Base-by-base conservation (phyloP, 2,797 vertebrate genomes). In the Malacoctenus gilli region DNA sequence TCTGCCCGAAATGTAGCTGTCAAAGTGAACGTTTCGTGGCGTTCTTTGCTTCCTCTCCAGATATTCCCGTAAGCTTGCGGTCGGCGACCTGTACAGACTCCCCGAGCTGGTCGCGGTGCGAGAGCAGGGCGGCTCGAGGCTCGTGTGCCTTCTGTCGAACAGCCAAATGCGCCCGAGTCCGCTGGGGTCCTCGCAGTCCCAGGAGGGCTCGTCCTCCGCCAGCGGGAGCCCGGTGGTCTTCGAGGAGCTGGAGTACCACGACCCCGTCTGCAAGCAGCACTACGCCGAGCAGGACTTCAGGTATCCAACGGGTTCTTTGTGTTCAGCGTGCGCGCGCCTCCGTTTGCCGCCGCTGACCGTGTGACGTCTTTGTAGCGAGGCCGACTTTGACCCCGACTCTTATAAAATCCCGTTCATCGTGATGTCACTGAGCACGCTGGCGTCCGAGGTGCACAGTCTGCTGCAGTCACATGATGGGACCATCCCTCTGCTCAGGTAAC, bases 181-280 rank as follows among this genome's bases (percentile, higher is more conserved):
- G 0, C 34, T 99, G 75, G 94, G 96, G 3, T 98, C 96, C 2
- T 96, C 95, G 1, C 95, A 95, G 77, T 97, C 95, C 0, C 95
- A 94, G 0, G 95, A 98, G 0, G 90, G 94, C 54, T 97, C 94
- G 30, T 98, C 96, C 3, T 96, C 95, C 1, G 68, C 94, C 0
- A 96, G 94, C 16, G 93, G 94, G 56, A 99, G 96, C 59, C 96
- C 97, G 0, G 93, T 99, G 58, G 92, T 98, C 54, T 98, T 98
- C 77, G 97, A 99, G 75, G 96, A 98, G 78, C 68, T 99, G 32
- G 96, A 99, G 59, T 98, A 98, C 80, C 96, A 99, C 0, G 95
- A 98, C 52, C 95, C 96, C 4, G 82, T 99, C 64, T 99, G 97
- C 85, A 93, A 91, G 78, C 94, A 88, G 42, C 97, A 99, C 83